These are phyloP conservation scores for Sebastes melanostomus DNA, from an alignment of 2,797 vertebrate species.

Conservation along the genomic window DNA sequence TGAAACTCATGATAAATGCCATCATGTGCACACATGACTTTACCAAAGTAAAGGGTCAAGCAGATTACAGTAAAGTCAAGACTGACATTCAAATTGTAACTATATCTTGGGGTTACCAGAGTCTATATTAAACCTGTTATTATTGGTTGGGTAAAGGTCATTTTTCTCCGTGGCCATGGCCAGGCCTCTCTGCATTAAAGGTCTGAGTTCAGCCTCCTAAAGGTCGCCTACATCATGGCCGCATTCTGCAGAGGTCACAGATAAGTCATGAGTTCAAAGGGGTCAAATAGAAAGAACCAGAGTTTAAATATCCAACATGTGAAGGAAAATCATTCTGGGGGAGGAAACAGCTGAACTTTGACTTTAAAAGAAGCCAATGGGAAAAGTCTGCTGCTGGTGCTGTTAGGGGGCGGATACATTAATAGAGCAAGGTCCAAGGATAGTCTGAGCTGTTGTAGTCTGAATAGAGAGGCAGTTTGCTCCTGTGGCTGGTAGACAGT, in stretches of 20 bases:
- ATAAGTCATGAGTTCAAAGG: slow-evolving; percentile 37
- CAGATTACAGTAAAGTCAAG: slow-evolving; percentile 41
- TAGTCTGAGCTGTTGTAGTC: neutral
- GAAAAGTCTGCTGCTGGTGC: neutral
- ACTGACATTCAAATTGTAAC: slow-evolving; percentile 79
- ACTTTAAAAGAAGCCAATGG: slow-evolving; percentile 21
- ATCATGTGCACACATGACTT: neutral
- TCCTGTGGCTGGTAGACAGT: neutral
- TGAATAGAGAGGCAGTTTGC: neutral
- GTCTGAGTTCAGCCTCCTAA: slow-evolving; percentile 78
- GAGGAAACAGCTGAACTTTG: slow-evolving; percentile 33
- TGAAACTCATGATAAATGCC: neutral
- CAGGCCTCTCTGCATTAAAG: slow-evolving; percentile 58
- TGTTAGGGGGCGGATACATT: slow-evolving; percentile 18
- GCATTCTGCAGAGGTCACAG: slow-evolving; percentile 74
- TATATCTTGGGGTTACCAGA: slow-evolving; percentile 68
- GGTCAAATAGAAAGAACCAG: neutral
- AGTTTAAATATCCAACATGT: slow-evolving; percentile 13
- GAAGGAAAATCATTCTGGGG: neutral
- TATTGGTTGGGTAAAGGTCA: slow-evolving; percentile 81
- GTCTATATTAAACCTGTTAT: slow-evolving; percentile 79
- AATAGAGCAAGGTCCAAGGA: slow-evolving; percentile 58
- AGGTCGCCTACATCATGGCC: slow-evolving; percentile 63
- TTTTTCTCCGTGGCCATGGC: slow-evolving; percentile 18
- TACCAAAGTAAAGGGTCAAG: slow-evolving; percentile 2